These are phyloP conservation scores for Lampropteryx suffumata DNA, from an alignment of 2,888 invertebrate genomes.

Conservation along the genomic window DNA sequence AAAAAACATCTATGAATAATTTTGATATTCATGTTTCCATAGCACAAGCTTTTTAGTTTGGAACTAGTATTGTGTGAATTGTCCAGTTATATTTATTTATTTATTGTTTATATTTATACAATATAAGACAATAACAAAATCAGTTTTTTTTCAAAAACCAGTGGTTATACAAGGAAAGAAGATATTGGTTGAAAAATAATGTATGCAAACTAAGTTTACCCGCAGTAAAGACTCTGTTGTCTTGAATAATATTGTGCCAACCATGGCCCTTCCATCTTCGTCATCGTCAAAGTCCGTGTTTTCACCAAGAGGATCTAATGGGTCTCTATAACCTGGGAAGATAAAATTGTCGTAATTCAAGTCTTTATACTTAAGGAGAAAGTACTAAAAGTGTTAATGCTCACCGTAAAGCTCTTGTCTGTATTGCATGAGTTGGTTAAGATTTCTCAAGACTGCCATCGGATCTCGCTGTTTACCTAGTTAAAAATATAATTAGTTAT, in stretches of 20 bases:
- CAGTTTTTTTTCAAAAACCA: no score
- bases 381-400: slow-evolving; percentile 4
- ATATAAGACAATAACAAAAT: no score
- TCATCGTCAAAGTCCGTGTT: slow-evolving; percentile 70
- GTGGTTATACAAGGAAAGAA: no score
- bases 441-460: slow-evolving; percentile 66
- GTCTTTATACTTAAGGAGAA: neutral
- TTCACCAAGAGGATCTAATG: slow-evolving; percentile 61
- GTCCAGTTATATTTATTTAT: no score
- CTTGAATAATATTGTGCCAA: slow-evolving; percentile 72
- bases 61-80: no score
- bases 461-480: slow-evolving; percentile 72
- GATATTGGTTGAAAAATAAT: no score
- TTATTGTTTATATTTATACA: no score
- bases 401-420: slow-evolving; percentile 69
- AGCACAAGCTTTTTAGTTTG: no score
- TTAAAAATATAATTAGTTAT: no score
- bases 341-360: slow-evolving; percentile 13
- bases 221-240: slow-evolving; percentile 69
- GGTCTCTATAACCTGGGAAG: slow-evolving; percentile 58
- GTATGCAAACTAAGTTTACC: slow-evolving; percentile 37
- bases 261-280: slow-evolving; percentile 70
- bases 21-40: no score
- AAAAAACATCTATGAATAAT: no score
- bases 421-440: slow-evolving; percentile 69